Base-by-base conservation (phyloP, 2,888 invertebrate genomes). In the Tetragonisca angustula region DNA sequence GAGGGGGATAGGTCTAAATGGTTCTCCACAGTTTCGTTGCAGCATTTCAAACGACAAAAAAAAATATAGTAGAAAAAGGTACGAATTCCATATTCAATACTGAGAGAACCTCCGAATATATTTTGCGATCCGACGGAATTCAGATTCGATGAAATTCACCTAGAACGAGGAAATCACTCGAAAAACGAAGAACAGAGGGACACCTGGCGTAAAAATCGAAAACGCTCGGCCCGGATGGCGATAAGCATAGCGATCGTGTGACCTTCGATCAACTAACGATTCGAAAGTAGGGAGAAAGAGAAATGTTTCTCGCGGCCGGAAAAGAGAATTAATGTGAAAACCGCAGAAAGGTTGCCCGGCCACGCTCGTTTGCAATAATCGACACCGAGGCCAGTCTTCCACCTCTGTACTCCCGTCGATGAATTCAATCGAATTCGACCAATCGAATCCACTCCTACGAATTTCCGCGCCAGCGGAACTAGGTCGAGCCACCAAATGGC, bases 261-360 rank as follows among this genome's bases (percentile, higher is more conserved):
- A 43, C 21, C 17, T 49, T 24, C 59, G n/a, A 32, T n/a, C 17
- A 27, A 15, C 27, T 32, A 15, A 24, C 27, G n/a, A 19, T 15
- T 4, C 36, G 15, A 15, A 52, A 19, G 36, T 17, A 4, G 24
- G 54, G 54, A 64, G 49, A 65, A 77, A 64, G 52, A 32, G 56
- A 68, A 9, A 24, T 24, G 61, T 81, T 71, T 49, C 19, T 49
- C 52, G 2, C 43, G n/a, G 21, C 36, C 13, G 56, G 56, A 27
- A 72, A 54, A 56, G 81, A 56, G 69, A 81, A 82, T 82, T 83
- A 83, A 82, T 82, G 70, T 75, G 69, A 65, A 82, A 82, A 74
- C 75, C 74, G 32, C 49, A 64, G 50, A 49, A 49, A 76, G 80
- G 62, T 52, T 72, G 21, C 17, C 59, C 24, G n/a, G 15, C 56